phyloP scores from a whole-genome alignment of 2,797 vertebrate species.

The Pipistrellus kuhlii region DNA sequence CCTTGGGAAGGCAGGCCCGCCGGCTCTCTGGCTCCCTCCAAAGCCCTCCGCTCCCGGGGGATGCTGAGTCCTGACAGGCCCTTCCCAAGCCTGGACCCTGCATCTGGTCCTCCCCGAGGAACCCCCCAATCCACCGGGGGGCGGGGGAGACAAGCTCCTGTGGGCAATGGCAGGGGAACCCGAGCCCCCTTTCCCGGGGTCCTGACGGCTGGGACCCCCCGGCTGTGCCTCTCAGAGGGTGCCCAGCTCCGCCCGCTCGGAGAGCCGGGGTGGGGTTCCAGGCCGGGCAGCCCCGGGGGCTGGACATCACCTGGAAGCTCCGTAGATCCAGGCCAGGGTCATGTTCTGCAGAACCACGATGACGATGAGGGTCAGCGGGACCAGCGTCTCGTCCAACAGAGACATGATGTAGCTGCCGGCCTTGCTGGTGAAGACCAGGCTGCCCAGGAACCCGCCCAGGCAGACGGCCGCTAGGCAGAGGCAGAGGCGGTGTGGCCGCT shows the following conservation, averaged over 20 bases:
- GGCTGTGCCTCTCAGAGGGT: neutral
- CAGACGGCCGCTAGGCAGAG: conserved; percentile 87
- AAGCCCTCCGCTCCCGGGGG: neutral
- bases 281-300: neutral
- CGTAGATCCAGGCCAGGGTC: no score
- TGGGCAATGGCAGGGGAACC: neutral
- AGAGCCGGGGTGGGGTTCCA: neutral
- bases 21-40: neutral
- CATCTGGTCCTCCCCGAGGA: neutral
- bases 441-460: conserved; percentile 88
- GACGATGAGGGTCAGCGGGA: no score
- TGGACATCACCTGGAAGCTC: neutral
- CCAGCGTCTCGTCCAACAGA: no score
- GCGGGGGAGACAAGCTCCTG: neutral
- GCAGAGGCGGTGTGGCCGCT: neutral
- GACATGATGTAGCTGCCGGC: no score
- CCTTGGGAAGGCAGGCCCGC: neutral
- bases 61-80: neutral
- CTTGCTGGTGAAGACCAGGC: conserved; percentile 88
- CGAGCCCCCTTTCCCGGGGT: neutral
- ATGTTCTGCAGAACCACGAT: no score
- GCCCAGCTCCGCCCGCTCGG: neutral
- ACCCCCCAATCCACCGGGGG: no score
- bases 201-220: neutral
- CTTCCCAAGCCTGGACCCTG: neutral